phyloP scores from a whole-genome alignment of 2,888 invertebrate genomes.

The Rotaria macrura region DNA sequence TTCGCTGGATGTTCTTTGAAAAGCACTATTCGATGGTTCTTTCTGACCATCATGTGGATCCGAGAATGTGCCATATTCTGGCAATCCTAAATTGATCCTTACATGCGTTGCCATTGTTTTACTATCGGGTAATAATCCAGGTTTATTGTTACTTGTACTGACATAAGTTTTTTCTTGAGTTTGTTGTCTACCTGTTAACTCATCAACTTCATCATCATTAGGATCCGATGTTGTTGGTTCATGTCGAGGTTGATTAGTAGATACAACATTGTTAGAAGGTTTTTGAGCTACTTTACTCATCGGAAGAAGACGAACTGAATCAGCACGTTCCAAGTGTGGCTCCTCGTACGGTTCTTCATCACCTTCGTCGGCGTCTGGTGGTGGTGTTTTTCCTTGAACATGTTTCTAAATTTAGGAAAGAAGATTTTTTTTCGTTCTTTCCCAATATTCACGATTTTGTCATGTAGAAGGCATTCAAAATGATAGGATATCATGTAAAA shows the following conservation, averaged over 20 bases:
- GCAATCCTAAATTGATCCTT: not conserved
- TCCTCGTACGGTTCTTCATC: too few relatives aligned
- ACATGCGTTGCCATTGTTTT: not conserved
- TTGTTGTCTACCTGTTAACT: not conserved
- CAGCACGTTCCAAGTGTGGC: not conserved
- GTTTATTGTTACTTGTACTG: not conserved
- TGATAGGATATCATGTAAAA: too few relatives aligned
- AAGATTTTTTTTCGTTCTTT: too few relatives aligned
- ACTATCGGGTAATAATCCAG: not conserved
- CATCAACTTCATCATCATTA: not conserved
- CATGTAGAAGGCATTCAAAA: too few relatives aligned
- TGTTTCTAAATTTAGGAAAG: not conserved
- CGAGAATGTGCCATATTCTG: not conserved
- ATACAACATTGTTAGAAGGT: not conserved
- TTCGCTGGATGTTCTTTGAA: not conserved
- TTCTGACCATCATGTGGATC: not conserved
- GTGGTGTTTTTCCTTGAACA: not conserved
- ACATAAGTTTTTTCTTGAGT: not conserved
- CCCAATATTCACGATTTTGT: too few relatives aligned
- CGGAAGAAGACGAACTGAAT: not conserved
- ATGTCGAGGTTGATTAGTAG: not conserved
- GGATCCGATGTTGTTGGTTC: not conserved
- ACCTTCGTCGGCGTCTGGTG: too few relatives aligned
- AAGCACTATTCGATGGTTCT: not conserved
- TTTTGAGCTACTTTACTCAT: not conserved